Percentiles rank a stretch among this genome's conserved stretches.
Evolutionary conservation across 2,888 invertebrate genomes (phyloP).

Genomic region (Nymphalis c-album): DNA sequence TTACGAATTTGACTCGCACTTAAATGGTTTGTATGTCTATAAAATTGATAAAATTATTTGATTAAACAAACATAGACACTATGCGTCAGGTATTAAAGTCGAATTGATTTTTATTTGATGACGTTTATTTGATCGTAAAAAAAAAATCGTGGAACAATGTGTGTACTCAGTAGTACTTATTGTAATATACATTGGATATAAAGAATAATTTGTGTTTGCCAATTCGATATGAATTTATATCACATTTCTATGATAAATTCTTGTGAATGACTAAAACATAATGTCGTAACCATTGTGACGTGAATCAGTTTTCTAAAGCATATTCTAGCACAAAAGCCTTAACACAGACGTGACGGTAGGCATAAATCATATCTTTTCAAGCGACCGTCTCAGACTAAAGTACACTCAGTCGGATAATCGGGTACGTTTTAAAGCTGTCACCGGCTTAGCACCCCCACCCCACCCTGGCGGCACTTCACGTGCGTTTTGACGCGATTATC

Average conservation of each 20-base stretch:
- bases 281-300: conserved; percentile 9
- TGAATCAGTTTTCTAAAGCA: conserved; percentile 21
- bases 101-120: no score
- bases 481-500: conserved; percentile 82
- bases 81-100: no score
- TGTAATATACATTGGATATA: no score
- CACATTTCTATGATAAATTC: not conserved
- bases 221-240: no score
- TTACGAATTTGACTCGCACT: no score
- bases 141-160: no score
- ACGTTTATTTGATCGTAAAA: no score
- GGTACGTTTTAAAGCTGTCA: conserved; percentile 72
- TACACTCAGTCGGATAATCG: conserved; percentile 75
- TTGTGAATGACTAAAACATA: conserved; percentile 6
- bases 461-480: conserved; percentile 66
- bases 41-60: no score
- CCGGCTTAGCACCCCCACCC: conserved; percentile 61
- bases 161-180: no score
- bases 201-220: no score
- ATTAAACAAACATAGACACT: no score
- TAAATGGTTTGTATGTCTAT: no score
- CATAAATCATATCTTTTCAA: conserved; percentile 62
- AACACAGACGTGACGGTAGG: conserved; percentile 35
- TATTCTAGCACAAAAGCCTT: conserved; percentile 29
- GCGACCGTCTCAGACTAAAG: conserved; percentile 57